Conservation (phyloP, 1,140 invertebrate genomes). For the Leptopilina boulardi region DNA sequence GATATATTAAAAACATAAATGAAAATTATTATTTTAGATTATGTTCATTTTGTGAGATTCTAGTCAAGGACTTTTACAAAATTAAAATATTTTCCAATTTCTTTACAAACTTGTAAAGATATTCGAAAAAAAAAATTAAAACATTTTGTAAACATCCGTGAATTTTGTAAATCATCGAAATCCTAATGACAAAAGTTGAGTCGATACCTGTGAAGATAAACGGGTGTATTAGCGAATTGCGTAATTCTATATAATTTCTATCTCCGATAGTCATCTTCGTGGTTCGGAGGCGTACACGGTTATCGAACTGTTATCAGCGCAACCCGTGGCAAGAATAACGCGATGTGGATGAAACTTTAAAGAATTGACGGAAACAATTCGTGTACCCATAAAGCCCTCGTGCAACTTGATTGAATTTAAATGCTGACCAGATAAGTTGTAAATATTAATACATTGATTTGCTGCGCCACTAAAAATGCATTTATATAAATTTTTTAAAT, state of each 20-base stretch:
- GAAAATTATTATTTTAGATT: not conserved
- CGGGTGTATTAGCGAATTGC: slow-evolving; percentile 36
- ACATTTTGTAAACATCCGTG: no score
- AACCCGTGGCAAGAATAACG: slow-evolving; percentile 85
- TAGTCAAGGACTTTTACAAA: not conserved
- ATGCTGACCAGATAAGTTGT: slow-evolving; percentile 82
- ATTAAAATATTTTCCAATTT: no score
- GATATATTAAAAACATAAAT: not conserved
- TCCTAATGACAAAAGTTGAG: slow-evolving; percentile 16
- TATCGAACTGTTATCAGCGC: slow-evolving; percentile 83
- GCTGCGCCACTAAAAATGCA: slow-evolving; percentile 83
- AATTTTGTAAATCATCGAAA: slow-evolving; percentile 34
- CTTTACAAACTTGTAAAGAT: no score
- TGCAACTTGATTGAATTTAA: slow-evolving; percentile 89
- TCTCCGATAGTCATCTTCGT: slow-evolving; percentile 81
- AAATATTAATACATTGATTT: slow-evolving; percentile 88
- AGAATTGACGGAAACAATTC: slow-evolving; percentile 87
- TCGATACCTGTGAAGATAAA: slow-evolving; percentile 32
- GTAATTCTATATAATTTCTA: slow-evolving; percentile 57
- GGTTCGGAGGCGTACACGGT: slow-evolving; percentile 84
- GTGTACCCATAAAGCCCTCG: slow-evolving; percentile 93
- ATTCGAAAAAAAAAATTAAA: no score
- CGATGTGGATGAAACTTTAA: slow-evolving; percentile 91
- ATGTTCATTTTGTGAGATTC: not conserved
- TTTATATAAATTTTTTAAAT: slow-evolving; percentile 36